These are phyloP conservation scores for Furcula furcula DNA, from an alignment of 2,888 invertebrate species.

Conservation along the genomic window DNA sequence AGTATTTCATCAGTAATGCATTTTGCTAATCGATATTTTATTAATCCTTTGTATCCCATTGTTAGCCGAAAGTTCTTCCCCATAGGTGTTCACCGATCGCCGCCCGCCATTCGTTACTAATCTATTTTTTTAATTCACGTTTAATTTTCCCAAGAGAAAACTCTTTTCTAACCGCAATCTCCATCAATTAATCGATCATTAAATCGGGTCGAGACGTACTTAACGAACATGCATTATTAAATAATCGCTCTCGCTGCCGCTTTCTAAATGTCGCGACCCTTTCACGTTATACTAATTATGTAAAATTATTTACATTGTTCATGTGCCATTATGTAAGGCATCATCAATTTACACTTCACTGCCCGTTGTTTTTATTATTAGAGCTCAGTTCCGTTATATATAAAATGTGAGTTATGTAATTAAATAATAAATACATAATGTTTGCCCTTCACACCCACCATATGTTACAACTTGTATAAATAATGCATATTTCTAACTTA, in stretches of 20 bases:
- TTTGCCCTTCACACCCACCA: too few species aligned
- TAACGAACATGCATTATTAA: background rate
- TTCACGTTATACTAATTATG: constrained; percentile 27
- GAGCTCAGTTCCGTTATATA: background rate
- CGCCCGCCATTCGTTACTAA: too few species aligned
- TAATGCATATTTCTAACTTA: too few species aligned
- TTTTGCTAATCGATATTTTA: too few species aligned
- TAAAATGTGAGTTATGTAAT: background rate
- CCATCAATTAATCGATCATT: background rate
- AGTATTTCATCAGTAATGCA: too few species aligned
- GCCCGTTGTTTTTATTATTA: constrained; percentile 20
- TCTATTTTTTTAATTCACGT: too few species aligned
- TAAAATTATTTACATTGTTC: constrained; percentile 26
- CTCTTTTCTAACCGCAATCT: background rate
- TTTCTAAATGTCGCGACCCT: background rate
- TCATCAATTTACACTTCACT: constrained; percentile 26
- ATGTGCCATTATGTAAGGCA: constrained; percentile 22
- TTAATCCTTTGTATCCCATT: too few species aligned
- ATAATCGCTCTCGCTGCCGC: constrained; percentile 1
- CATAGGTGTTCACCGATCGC: too few species aligned
- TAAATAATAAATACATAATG: background rate
- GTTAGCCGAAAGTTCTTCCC: too few species aligned
- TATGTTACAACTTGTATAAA: too few species aligned
- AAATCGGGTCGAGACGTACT: background rate
- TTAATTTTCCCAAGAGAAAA: too few species aligned